Conservation (phyloP, 2,888 invertebrate species). For the Timandra comae region DNA sequence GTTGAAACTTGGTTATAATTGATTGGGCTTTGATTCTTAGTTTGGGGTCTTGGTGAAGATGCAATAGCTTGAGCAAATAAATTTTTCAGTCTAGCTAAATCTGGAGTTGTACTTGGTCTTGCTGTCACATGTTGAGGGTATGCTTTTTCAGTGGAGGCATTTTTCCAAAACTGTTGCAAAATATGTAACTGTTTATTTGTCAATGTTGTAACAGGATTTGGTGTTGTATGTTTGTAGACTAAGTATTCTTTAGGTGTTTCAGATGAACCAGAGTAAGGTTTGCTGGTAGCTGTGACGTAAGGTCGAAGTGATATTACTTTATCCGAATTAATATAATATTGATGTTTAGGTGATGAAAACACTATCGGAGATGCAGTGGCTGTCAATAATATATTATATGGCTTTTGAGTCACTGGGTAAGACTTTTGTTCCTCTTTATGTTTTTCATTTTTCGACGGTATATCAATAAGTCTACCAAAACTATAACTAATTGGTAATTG, state of each 20-base stretch:
- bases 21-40: slow-evolving; percentile 31
- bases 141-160: slow-evolving; percentile 38
- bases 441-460: slow-evolving; percentile 28
- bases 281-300: slow-evolving; percentile 34
- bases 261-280: slow-evolving; percentile 43
- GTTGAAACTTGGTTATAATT: slow-evolving; percentile 36
- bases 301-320: slow-evolving; percentile 38
- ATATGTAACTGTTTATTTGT: slow-evolving; percentile 54
- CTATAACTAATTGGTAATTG: slow-evolving; percentile 61
- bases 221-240: slow-evolving; percentile 44
- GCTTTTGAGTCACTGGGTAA: slow-evolving; percentile 43
- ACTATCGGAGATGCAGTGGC: slow-evolving; percentile 42
- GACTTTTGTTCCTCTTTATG: slow-evolving; percentile 35
- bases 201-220: slow-evolving; percentile 50
- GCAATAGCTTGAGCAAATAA: slow-evolving; percentile 44
- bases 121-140: slow-evolving; percentile 35
- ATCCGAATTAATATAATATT: slow-evolving; percentile 40
- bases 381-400: slow-evolving; percentile 41
- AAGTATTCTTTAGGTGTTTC: slow-evolving; percentile 35
- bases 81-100: slow-evolving; percentile 38
- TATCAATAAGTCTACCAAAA: slow-evolving; percentile 44
- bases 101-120: slow-evolving; percentile 38
- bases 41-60: slow-evolving; percentile 33
- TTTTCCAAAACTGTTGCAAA: slow-evolving; percentile 58
- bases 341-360: slow-evolving; percentile 47